These are phyloP conservation scores for Drosophila repletoides DNA, from an alignment of 1,140 invertebrate species.

Conservation along the genomic window DNA sequence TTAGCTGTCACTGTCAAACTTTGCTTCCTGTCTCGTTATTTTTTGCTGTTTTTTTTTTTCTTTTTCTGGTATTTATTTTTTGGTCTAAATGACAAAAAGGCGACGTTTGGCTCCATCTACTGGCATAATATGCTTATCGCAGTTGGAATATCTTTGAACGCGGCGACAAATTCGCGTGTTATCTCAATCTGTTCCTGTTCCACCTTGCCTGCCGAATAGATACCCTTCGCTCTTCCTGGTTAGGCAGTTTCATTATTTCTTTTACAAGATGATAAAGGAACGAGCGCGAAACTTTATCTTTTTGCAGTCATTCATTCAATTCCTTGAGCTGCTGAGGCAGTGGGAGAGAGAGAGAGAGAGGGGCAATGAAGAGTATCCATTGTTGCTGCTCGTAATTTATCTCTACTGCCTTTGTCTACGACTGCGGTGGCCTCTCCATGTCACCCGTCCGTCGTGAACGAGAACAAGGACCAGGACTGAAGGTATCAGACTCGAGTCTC, in stretches of 20 bases:
- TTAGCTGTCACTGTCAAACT: constrained; percentile 32
- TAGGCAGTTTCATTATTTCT: constrained; percentile 57
- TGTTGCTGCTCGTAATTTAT: constrained; percentile 66
- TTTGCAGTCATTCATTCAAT: constrained; percentile 50
- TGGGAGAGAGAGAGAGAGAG: no score
- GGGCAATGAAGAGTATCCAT: constrained; percentile 25
- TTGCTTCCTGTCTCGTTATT: not conserved
- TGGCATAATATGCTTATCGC: constrained; percentile 27
- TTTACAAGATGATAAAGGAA: no score
- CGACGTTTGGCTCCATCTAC: constrained; percentile 29
- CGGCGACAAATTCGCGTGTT: constrained; percentile 64
- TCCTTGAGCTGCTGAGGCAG: no score
- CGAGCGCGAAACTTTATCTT: constrained; percentile 56
- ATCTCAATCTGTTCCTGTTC: constrained; percentile 50
- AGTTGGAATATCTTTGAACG: constrained; percentile 42
- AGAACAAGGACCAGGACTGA: not conserved
- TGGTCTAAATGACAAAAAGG: constrained; percentile 34
- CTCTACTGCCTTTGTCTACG: constrained; percentile 59
- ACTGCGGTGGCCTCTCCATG: constrained; percentile 9
- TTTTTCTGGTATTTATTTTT: no score
- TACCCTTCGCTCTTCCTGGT: not conserved
- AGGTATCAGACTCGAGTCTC: constrained; percentile 47
- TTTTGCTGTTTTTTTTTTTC: no score
- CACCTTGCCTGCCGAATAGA: constrained; percentile 10
- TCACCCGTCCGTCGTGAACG: not conserved